Evolutionary conservation across 2,888 invertebrate genomes (phyloP).

Genomic region (Orchesella flavescens): DNA sequence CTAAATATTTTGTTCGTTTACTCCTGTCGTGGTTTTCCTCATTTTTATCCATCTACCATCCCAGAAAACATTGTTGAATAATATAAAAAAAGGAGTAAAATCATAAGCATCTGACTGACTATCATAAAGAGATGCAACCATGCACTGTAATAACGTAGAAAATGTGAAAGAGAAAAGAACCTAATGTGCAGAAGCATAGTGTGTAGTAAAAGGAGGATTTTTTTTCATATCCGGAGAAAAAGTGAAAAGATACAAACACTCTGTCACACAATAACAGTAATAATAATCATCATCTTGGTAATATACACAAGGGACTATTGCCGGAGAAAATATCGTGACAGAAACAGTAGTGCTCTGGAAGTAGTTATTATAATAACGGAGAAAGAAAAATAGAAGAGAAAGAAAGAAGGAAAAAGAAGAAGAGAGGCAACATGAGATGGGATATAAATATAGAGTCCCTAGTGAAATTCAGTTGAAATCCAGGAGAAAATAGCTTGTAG

Average conservation of each 20-base stretch:
- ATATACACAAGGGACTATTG: slow-evolving; percentile 56
- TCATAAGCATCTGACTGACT: neutral
- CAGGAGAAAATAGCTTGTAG: slow-evolving; percentile 48
- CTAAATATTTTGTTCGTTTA: slow-evolving; percentile 19
- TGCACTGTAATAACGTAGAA: neutral
- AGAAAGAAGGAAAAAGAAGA: slow-evolving; percentile 8
- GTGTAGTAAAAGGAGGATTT: neutral
- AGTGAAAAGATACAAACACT: slow-evolving; percentile 33
- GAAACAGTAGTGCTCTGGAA: slow-evolving; percentile 22
- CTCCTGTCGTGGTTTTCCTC: slow-evolving; percentile 22
- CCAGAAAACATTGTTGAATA: slow-evolving; percentile 16
- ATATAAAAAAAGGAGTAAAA: neutral
- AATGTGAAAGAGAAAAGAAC: too few species aligned
- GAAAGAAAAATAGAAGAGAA: slow-evolving; percentile 1
- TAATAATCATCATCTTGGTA: slow-evolving; percentile 51
- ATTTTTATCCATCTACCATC: slow-evolving; percentile 15
- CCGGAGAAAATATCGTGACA: slow-evolving; percentile 53
- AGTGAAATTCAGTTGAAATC: slow-evolving; percentile 56
- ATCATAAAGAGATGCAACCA: neutral
- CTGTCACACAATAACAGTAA: slow-evolving; percentile 58
- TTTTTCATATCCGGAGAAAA: slow-evolving; percentile 5
- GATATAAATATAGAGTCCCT: slow-evolving; percentile 28
- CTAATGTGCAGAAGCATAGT: neutral
- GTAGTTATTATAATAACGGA: slow-evolving; percentile 43
- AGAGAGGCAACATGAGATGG: slow-evolving; percentile 39